Base-by-base conservation (phyloP, 1,140 invertebrate species). In the Drosophila pruinosa region DNA sequence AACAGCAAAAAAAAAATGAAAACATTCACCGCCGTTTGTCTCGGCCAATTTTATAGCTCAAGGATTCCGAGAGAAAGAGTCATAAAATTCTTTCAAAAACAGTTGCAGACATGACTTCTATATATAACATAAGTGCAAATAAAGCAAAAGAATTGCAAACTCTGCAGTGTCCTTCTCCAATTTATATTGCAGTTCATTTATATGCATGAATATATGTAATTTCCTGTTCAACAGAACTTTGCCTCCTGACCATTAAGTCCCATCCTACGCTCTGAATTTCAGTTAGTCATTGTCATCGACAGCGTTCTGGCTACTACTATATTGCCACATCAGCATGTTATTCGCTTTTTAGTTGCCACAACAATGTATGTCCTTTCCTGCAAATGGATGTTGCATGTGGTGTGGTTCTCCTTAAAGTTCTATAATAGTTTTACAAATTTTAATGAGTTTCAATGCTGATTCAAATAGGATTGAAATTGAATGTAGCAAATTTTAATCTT, bases 271-370 rank as follows among this genome's bases (percentile, higher is more conserved):
- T 22, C 10, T 31, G 10, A 1, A 34, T 5, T 19, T 50, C 28
- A 52, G 48, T 36, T 52, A 50, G 24, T 50, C 21, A 39, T 48
- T 67, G 69, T 63, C 71, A 69, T 45, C 19, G 54, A 2, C 63
- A 62, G 21, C 28, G 10, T 39, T 41, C 41, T 39, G 24, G 21
- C 54, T 53, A 45, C 73, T 48, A 53, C 73, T 45, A 50, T 61
- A 41, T 39, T 68, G 73, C 74, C 54, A 67, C 73, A 74, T 82
- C 78, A 82, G 78, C 78, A 65, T 64, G 58, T 73, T 15, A 36
- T 43, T 63, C 52, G 45, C 26, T 39, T 57, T 75, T 52, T 39
- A 22, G 39, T 34, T 59, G n/a, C 48, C 14, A 31, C 61, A 53
- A 43, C 57, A 61, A 48, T 61, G 28, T 36, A 21, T 6, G n/a